Base-by-base conservation (phyloP, 2,888 invertebrate species). In the Trichogramma evanescens region DNA sequence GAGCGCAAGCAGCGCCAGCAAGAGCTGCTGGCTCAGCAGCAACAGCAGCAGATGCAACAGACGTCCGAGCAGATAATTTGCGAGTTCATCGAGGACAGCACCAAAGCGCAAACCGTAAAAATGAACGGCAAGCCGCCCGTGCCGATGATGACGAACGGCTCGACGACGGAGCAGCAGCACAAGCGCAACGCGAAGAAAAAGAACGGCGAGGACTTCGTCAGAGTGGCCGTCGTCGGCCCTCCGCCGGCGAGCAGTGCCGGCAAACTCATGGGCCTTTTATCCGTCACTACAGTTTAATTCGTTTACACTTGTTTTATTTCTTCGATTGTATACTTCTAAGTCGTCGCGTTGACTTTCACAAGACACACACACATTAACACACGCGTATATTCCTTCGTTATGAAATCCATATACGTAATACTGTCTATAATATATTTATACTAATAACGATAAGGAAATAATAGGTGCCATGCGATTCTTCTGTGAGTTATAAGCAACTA, bases 1-100 rank as follows among this genome's bases (percentile, higher is more conserved):
- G 87, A 88, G 71, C 81, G 87, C 50, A 81, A 83, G 56, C 82
- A 82, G 67, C 78, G 81, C 38, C 81, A 83, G n/a, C 78, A 80
- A 59, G 82, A 72, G 53, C 56, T 69, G 58, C 68, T 65, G 50
- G 70, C 69, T 54, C 70, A 70, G 44, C 70, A 68, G 54, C 72
- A 69, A 38, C 71, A 66, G 7, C 66, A 65, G 52, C 70, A 67
- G 56, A 72, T 67, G 50, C 73, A 76, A 46, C 63, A 73, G 40
- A 26, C 26, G 26, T 26, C 26, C 26, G 26, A 26, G 26, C 26
- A 26, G 26, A 66, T 71, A 8, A 67, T 70, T 9, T 67, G 66
- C 65, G 76, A 76, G 5, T 69, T 69, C 51, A 62, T 59, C 54
- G 74, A 77, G 26, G 74, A 75, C n/a, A 75, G 74, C 59, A 80